Evolutionary conservation across 2,888 invertebrate species (phyloP), one percentile per base, ranked within the genome.

Genomic region (Oconnorella tubifera): DNA sequence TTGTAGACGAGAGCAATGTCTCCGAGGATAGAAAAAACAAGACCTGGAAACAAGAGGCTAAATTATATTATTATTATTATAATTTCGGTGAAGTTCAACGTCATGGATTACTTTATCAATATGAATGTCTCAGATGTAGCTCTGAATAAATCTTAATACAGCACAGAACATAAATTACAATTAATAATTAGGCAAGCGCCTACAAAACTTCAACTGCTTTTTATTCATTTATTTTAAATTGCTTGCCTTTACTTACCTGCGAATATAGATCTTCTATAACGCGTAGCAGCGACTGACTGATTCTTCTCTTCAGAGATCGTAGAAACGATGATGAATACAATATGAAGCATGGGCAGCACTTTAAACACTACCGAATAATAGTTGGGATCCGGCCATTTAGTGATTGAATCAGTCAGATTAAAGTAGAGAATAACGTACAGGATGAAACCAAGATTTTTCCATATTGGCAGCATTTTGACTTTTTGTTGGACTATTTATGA

Each of bases 391-490:
- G 62, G 62, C 62, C 62, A 62, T 27, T 32, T 23, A 1, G 32
- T 14, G 23, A 56, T 28, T 0, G 55, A 32, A 25, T 62, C 28
- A 14, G 33, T n/a, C 6, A 33, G n/a, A 33, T 1, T 25, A 28
- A 62, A 62, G 62, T 56, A 62, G 33, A 62, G 62, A 10, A 33
- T 4, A 19, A 56, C 56, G 56, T 62, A 62, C 19, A 62, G 55
- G 25, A 2, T 31, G 19, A 56, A 62, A 33, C 62, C 62, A 28
- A 62, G 29, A 29, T 49, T 25, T 33, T 62, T 62, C 62, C 62
- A 62, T 14, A 56, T 32, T 2, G 62, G 62, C 3, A 62, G 14
- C 62, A 62, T 62, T 27, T 6, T 40, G 40, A 40, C 40, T n/a
- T n/a, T n/a, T n/a, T n/a, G n/a, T n/a, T n/a, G n/a, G n/a, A n/a